Evolutionary conservation across 2,797 vertebrate genomes (phyloP).

Genomic region (Spea hammondii): DNA sequence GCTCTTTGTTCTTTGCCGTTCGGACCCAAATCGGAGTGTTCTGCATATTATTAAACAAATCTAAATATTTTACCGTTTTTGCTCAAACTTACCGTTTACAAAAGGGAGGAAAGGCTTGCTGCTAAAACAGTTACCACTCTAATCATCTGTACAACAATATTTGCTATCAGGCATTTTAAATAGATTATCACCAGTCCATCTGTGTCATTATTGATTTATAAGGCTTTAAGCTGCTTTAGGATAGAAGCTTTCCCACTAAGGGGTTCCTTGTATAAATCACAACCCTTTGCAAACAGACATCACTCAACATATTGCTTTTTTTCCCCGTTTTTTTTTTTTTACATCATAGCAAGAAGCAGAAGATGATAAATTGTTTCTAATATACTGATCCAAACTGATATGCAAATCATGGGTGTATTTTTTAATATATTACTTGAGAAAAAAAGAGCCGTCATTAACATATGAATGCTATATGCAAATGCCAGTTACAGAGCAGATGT

Average conservation of each 20-base stretch:
- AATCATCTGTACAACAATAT: conserved; percentile 99
- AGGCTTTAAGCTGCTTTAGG: conserved; percentile 97
- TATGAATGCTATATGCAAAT: conserved; percentile 99
- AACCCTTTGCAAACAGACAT: conserved; percentile 85
- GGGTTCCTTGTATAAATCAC: conserved; percentile 89
- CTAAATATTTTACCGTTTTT: neutral
- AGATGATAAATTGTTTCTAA: conserved; percentile 86
- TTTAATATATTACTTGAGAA: conserved; percentile 84
- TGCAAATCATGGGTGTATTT: conserved; percentile 84
- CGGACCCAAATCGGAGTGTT: conserved; percentile 62
- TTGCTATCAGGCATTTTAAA: conserved; percentile 99
- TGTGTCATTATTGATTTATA: conserved; percentile 99
- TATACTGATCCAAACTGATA: conserved; percentile 84
- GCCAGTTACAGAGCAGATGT: conserved; percentile 98
- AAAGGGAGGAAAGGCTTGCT: conserved; percentile 69
- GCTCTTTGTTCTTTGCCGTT: conserved; percentile 84
- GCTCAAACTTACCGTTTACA: conserved; percentile 75
- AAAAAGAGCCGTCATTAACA: conserved; percentile 97
- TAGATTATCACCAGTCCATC: conserved; percentile 99
- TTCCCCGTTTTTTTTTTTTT: conserved; percentile 57
- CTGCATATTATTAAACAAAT: neutral
- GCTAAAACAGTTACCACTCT: conserved; percentile 93
- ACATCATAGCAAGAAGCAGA: conserved; percentile 76
- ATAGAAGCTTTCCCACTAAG: conserved; percentile 85
- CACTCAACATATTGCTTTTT: conserved; percentile 77